phyloP scores from a whole-genome alignment of 1,140 invertebrate genomes.

The Papilio machaon region DNA sequence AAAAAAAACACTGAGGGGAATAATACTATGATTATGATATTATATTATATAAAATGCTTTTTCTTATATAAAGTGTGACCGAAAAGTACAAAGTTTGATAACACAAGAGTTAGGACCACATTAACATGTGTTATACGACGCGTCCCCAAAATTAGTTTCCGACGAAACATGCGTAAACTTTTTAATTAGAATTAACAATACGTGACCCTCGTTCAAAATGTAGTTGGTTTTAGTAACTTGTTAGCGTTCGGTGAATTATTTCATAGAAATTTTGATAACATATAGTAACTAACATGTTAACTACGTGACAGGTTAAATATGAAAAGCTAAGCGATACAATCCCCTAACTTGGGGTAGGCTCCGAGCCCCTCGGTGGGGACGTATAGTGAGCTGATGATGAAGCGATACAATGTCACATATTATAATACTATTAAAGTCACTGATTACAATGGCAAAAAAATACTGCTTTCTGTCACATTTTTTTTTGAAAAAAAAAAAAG shows the following conservation, averaged over 20 bases:
- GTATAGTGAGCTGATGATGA: too few species aligned
- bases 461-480: too few species aligned
- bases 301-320: neutral
- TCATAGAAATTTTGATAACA: neutral
- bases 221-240: conserved; percentile 35
- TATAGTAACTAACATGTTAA: neutral
- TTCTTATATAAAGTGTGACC: neutral
- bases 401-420: too few species aligned
- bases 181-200: conserved; percentile 39
- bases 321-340: too few species aligned
- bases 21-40: too few species aligned
- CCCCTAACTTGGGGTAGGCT: too few species aligned
- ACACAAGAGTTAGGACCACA: conserved; percentile 6
- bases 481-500: too few species aligned
- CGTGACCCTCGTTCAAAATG: conserved; percentile 38
- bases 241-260: conserved; percentile 31
- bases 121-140: conserved; percentile 28
- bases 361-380: too few species aligned
- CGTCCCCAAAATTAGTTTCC: conserved; percentile 30
- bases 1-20: too few species aligned
- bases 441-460: too few species aligned
- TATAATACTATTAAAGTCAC: too few species aligned
- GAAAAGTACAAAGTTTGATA: conserved; percentile 6
- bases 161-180: conserved; percentile 34
- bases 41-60: neutral